Conservation (phyloP, 2,797 vertebrate genomes). For the Sebastes steindachneri region DNA sequence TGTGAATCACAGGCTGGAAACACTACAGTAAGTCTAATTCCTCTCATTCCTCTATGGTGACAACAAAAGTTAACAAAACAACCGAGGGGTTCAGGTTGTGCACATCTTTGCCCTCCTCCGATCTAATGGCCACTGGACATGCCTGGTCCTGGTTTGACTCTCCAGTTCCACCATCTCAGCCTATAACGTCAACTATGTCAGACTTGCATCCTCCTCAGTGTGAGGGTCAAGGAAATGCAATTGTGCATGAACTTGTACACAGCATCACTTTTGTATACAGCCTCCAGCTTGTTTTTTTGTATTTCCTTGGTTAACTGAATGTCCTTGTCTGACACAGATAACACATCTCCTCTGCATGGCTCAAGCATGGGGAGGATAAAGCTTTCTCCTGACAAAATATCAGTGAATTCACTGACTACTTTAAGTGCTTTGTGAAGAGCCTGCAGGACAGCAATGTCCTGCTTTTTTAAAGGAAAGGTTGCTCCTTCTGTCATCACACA, state of each 20-base stretch:
- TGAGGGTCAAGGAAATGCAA: conserved; percentile 1
- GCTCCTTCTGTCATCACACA: not conserved
- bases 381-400: conserved; percentile 7
- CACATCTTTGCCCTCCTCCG: not conserved
- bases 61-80: not conserved
- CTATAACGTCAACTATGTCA: not conserved
- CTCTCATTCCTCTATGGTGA: not conserved
- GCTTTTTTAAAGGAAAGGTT: conserved; percentile 6
- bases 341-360: not conserved
- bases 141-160: not conserved
- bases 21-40: not conserved
- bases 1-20: not conserved
- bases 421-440: conserved; percentile 9
- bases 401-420: not conserved
- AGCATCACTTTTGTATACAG: conserved; percentile 1
- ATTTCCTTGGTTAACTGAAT: conserved; percentile 12
- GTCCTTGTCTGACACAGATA: conserved; percentile 9
- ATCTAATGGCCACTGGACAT: not conserved
- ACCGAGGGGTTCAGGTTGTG: not conserved
- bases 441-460: conserved; percentile 1
- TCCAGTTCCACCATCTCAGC: not conserved
- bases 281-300: conserved; percentile 18
- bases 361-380: not conserved
- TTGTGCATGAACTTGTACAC: not conserved
- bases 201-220: not conserved